Evolutionary conservation across 2,113 vertebrate species (phyloP), one percentile per base, ranked within the genome.

Genomic region (Lepus americanus): DNA sequence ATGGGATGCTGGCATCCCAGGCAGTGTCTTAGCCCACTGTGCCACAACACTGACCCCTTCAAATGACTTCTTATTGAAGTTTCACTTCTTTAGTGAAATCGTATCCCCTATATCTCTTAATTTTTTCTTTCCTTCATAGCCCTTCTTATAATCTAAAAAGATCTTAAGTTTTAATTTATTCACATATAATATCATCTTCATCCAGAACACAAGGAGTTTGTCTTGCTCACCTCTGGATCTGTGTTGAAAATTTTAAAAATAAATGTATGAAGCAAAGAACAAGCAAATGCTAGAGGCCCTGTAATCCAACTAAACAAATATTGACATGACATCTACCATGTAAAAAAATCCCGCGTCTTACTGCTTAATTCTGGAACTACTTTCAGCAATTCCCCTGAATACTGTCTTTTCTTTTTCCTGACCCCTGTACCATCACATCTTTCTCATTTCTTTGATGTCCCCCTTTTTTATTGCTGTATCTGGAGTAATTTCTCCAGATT

Each of bases 81-180:
- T 70, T 83, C 44, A 19, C 73, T 84, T 78, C 39, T 77, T 93
- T 12, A 36, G 19, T 96, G 88, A 96, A 73, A 69, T 63, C 67
- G 61, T 61, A 14, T 53, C 63, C 10, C 16, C 13, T 59, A 4
- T 67, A 22, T 73, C 51, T 33, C 20, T 83, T 66, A 29, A 84
- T 10, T 6, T 76, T 90, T 83, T 77, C 84, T 70, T 92, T 78
- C 74, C 77, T 87, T 73, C 29, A 44, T 23, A 64, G 12, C 17
- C 78, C 17, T 87, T 76, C 27, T 39, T 63, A 31, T 19, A 33
- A 12, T 85, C 6, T 72, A 36, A 64, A 92, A 89, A 5, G 74
- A 89, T 73, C 10, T 94, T 77, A 13, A 87, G 44, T 77, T 69
- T n/a, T 67, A 31, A 63, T 90, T 87, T 90, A 16, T 73, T 53